These are phyloP conservation scores for Dexiosoma caninum DNA, from an alignment of 2,888 invertebrate species.

Conservation along the genomic window DNA sequence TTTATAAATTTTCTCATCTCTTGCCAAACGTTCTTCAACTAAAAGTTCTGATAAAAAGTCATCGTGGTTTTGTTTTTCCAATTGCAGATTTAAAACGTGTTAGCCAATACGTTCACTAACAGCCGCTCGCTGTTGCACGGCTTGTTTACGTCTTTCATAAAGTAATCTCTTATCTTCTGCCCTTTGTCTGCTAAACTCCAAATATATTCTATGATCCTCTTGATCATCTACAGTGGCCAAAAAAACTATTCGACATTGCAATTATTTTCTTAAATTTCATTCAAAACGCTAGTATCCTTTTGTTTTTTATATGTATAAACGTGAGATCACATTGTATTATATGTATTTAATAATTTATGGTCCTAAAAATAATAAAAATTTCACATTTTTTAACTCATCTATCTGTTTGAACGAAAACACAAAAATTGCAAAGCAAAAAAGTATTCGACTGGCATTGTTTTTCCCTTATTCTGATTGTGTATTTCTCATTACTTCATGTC, in stretches of 20 bases:
- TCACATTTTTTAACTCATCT: no score
- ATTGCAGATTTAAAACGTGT: not conserved
- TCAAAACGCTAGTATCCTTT: no score
- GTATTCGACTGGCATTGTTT: no score
- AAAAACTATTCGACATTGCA: not conserved
- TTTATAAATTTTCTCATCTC: slow-evolving; percentile 19
- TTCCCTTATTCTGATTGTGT: no score
- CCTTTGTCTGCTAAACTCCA: not conserved
- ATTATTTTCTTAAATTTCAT: no score
- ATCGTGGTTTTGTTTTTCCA: slow-evolving; percentile 9
- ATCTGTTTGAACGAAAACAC: no score
- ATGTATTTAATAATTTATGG: no score
- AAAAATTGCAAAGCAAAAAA: no score
- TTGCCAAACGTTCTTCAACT: slow-evolving; percentile 38
- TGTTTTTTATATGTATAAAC: no score
- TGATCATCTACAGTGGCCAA: not conserved
- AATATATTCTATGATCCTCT: not conserved
- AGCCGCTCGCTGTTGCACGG: not conserved
- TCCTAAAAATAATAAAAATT: no score
- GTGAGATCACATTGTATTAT: no score
- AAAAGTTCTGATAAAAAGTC: not conserved
- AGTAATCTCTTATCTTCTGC: not conserved
- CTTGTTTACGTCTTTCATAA: not conserved
- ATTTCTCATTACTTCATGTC: no score
- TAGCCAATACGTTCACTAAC: slow-evolving; percentile 27